A percentile compares a stretch with the other conserved stretches of the same genome.
phyloP scores from a whole-genome alignment of 2,888 invertebrate species.

The Alsophila aescularia region DNA sequence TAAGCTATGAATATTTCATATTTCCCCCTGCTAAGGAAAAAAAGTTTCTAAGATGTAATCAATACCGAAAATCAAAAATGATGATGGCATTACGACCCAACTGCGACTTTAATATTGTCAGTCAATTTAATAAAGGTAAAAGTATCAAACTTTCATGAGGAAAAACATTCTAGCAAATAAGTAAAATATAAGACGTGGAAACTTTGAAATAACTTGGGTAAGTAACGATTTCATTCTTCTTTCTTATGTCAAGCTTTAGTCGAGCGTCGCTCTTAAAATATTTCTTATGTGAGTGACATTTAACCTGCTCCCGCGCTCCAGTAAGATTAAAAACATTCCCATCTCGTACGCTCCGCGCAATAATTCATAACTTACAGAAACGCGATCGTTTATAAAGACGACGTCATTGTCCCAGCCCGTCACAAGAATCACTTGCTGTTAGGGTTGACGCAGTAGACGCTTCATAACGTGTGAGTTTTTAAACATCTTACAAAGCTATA shows the following conservation, averaged over 20 bases:
- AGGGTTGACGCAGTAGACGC: conserved; percentile 29
- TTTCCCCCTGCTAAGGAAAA: conserved; percentile 53
- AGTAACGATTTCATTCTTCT: conserved; percentile 18
- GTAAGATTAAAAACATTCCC: conserved; percentile 41
- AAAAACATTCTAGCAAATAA: conserved; percentile 26
- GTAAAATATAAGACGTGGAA: conserved; percentile 15
- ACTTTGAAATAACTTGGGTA: conserved; percentile 14
- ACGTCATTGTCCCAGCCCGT: conserved; percentile 54
- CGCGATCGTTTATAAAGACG: conserved; percentile 54
- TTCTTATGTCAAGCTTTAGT: conserved; percentile 6
- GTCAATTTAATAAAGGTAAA: conserved; percentile 37
- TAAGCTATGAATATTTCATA: conserved; percentile 61
- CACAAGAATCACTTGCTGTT: conserved; percentile 34
- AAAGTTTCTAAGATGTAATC: conserved; percentile 60
- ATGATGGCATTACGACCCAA: conserved; percentile 40
- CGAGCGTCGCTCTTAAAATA: conserved; percentile 20
- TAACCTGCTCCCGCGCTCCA: conserved; percentile 22
- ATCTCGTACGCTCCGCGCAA: conserved; percentile 39
- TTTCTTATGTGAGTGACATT: conserved; percentile 27
- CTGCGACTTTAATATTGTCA: conserved; percentile 34
- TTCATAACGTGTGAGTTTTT: neutral
- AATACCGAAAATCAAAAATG: conserved; percentile 45
- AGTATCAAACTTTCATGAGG: conserved; percentile 26
- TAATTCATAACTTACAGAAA: conserved; percentile 55
- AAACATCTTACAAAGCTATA: neutral